phyloP scores from a whole-genome alignment of 2,113 vertebrate species.

The Rhynchomys soricoides region DNA sequence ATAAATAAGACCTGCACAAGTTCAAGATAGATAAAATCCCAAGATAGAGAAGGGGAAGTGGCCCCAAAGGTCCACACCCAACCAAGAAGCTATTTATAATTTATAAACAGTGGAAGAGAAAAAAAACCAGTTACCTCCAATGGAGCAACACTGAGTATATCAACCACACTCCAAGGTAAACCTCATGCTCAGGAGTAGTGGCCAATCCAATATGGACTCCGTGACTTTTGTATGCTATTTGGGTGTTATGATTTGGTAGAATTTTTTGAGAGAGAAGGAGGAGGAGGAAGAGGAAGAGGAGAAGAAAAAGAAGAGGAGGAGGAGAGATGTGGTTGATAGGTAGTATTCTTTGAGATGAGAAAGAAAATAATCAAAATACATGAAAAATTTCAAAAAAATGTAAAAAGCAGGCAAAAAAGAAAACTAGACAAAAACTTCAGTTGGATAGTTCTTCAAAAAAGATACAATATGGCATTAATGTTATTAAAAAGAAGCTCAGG shows the following conservation, averaged over 20 bases:
- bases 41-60: background rate
- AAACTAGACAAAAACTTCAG: background rate
- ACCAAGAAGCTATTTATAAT: background rate
- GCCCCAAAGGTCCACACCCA: too few relatives aligned
- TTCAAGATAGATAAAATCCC: background rate
- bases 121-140: background rate
- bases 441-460: background rate
- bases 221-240: background rate
- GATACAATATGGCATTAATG: background rate
- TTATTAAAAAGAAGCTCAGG: background rate
- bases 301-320: accelerated
- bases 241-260: background rate
- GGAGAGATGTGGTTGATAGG: accelerated
- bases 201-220: background rate
- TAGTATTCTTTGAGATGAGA: background rate
- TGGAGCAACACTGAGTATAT: background rate
- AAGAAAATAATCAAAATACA: background rate
- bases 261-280: background rate
- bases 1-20: background rate
- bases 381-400: background rate
- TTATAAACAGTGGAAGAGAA: background rate
- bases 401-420: background rate
- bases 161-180: background rate
- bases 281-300: accelerated
- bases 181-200: background rate